Evolutionary conservation across 2,888 invertebrate genomes (phyloP).

Genomic region (Octonoba sinensis): DNA sequence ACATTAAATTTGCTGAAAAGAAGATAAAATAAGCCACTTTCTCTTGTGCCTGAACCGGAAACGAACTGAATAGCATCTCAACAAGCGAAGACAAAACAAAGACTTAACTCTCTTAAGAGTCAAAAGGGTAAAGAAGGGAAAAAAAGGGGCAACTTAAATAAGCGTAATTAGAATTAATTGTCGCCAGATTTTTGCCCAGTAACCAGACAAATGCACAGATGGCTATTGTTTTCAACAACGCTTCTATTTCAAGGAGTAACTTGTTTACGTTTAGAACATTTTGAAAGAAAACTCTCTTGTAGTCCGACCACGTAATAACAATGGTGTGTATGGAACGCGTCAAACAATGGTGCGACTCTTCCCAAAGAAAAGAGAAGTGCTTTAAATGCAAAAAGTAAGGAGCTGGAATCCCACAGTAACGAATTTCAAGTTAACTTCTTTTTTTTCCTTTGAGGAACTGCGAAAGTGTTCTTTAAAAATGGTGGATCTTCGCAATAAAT

Average conservation of each 20-base stretch:
- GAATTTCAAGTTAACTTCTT: neutral
- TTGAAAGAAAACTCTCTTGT: conserved; percentile 5
- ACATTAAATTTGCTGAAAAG: too few species aligned
- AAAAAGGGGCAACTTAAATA: conserved; percentile 39
- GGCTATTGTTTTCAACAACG: conserved; percentile 33
- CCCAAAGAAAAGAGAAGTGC: conserved; percentile 25
- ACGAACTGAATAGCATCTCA: conserved; percentile 11
- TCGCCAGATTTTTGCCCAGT: conserved; percentile 35
- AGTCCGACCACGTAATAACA: conserved; percentile 1
- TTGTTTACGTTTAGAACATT: conserved; percentile 38
- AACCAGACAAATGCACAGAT: conserved; percentile 39
- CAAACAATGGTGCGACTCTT: conserved; percentile 34
- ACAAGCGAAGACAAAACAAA: conserved; percentile 43
- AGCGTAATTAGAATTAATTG: conserved; percentile 62
- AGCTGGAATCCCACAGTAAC: neutral
- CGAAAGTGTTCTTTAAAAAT: conserved; percentile 12
- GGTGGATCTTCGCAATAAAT: neutral
- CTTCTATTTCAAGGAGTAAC: conserved; percentile 28
- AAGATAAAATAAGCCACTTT: neutral
- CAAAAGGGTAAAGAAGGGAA: conserved; percentile 5
- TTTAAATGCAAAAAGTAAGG: neutral
- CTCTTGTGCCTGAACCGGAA: neutral
- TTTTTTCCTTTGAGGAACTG: conserved; percentile 5
- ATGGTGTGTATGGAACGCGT: conserved; percentile 5
- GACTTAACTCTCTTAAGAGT: conserved; percentile 4